Percentiles rank a stretch among this genome's conserved stretches.
These are phyloP conservation scores for Ganaspis brasiliensis DNA, from an alignment of 2,888 invertebrate genomes.

Conservation along the genomic window DNA sequence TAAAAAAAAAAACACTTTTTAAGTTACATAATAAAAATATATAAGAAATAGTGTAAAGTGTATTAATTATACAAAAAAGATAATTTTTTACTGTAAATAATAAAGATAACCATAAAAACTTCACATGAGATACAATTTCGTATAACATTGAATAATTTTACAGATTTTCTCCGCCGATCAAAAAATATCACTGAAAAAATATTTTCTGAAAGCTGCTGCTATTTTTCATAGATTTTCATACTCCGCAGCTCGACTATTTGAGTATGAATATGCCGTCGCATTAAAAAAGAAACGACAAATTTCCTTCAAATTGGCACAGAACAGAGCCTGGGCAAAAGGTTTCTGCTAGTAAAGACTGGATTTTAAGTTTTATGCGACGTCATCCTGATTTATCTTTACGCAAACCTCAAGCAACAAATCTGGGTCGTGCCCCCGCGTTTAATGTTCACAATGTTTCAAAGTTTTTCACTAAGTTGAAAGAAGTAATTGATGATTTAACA, in stretches of 20 bases:
- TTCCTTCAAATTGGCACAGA: conserved; percentile 52
- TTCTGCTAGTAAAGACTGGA: conserved; percentile 58
- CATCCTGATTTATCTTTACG: conserved; percentile 38
- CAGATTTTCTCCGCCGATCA: no score
- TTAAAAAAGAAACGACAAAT: conserved; percentile 47
- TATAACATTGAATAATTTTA: no score
- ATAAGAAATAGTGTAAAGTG: no score
- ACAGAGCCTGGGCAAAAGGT: conserved; percentile 44
- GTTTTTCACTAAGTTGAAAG: conserved; percentile 59
- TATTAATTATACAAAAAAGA: no score
- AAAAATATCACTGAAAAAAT: conserved; percentile 48
- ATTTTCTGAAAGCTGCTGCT: conserved; percentile 45
- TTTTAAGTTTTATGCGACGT: conserved; percentile 50
- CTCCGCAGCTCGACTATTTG: conserved; percentile 46
- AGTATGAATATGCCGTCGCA: conserved; percentile 55
- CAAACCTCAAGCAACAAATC: conserved; percentile 61
- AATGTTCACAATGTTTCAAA: conserved; percentile 49
- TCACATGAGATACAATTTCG: no score
- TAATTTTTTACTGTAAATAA: no score
- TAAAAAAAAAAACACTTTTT: no score
- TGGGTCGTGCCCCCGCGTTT: conserved; percentile 59
- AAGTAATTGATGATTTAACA: conserved; percentile 57
- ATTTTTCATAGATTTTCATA: conserved; percentile 49
- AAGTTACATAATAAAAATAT: no score
- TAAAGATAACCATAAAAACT: no score